Base-by-base conservation (phyloP, 2,113 vertebrate genomes). In the Chinchilla lanigera region DNA sequence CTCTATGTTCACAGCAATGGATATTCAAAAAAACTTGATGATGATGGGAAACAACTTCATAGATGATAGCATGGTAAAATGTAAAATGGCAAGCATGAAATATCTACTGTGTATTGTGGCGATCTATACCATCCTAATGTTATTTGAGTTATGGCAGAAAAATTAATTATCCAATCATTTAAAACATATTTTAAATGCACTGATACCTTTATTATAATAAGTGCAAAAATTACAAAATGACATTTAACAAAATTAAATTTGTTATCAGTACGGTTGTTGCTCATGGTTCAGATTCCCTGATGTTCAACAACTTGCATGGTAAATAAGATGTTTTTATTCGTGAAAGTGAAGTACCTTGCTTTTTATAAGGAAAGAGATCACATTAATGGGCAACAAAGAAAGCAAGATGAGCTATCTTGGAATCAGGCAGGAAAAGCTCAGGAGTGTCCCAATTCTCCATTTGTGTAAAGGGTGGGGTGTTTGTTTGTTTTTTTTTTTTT, bases 211-310 rank as follows among this genome's bases (percentile, higher is more conserved):
- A 67, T 14, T 67, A 86, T 67, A 24, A 81, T 67, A 65, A 88
- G 12, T 56, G 80, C 65, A 33, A 9, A 96, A 89, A 90, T 81
- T 67, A 58, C 7, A 63, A 85, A 90, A 92, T 28, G 3, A 84
- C 11, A 90, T 81, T 82, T 65, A 54, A 56, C 30, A 85, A 69
- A 83, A 90, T 69, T 91, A 89, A 65, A 63, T 86, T 75, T 83
- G 47, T 60, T 71, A 26, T 41, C 22, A 30, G 30, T 60, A 38
- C 52, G 47, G 28, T 75, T 88, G 44, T n/a, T 87, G 19, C 22
- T 95, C 35, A 63, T 78, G n/a, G 82, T 61, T 94, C 50, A 83
- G 58, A 81, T 30, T 88, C 47, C 41, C 89, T 91, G 33, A 33
- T 52, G 10, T 77, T 75, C 47, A 88, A 44, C 50, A 41, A 12